Base-by-base conservation (phyloP, 1,140 invertebrate species). In the Polypedilum vanderplanki region DNA sequence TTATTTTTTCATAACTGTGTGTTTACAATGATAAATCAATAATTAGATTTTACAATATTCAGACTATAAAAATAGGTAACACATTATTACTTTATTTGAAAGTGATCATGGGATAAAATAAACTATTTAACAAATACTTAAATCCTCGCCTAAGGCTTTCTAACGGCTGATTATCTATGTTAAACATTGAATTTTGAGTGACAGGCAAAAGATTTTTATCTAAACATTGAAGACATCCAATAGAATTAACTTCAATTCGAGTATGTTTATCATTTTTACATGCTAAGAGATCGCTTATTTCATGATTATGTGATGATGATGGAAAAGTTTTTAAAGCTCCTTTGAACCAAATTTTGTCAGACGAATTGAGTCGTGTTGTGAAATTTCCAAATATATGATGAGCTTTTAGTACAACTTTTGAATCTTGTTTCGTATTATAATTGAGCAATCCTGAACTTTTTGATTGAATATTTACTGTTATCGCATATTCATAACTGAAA, bases 91-190 rank as follows among this genome's bases (percentile, higher is more conserved):
- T 57, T 18, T 83, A 91, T 82, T 90, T 91, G 79, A 92, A 90
- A 78, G 89, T 87, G 76, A 92, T 85, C 57, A 93, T 83, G 8
- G 91, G 91, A 85, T 90, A 91, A 40, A 92, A 86, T 75, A 92
- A 76, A 78, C 91, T 90, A 83, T 93, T 92, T 8, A 93, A 81
- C 75, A 92, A 85, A 83, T 90, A 89, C 78, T 91, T 92, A 8
- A 88, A 80, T 1, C 90, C 89, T 0, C 87, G 82, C 76, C 87
- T 85, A 77, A 90, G 81, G 78, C 88, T 86, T 77, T 85, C 86
- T 5, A 87, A 77, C 5, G 24, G 24, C 24, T 89, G 78, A 20
- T 85, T 87, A 76, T 87, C 77, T 64, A 85, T 81, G 7, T 85
- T 81, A 57, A 80, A 79, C 76, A 84, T 84, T 1, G 78, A 81